Conservation (phyloP, 1,140 invertebrate genomes). For the Caenorhabditis tropicalis region DNA sequence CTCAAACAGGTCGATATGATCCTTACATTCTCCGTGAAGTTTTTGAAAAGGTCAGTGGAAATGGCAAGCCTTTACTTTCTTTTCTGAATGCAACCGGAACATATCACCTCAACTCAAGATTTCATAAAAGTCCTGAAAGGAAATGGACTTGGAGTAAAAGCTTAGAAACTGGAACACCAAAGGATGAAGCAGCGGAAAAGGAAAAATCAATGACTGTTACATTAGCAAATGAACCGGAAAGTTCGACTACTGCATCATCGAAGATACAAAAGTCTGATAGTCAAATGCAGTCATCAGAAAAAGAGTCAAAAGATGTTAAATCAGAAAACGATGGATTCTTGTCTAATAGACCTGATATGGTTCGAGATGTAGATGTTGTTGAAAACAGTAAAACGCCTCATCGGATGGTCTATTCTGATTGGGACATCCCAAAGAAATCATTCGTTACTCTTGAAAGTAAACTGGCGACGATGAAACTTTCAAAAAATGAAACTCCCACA, state of each 20-base stretch:
- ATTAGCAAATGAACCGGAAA: too few species aligned
- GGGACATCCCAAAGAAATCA: background rate
- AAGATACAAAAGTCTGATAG: too few species aligned
- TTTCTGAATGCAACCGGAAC: background rate
- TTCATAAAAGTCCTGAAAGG: background rate
- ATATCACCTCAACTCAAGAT: background rate
- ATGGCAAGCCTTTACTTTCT: background rate
- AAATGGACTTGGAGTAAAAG: too few species aligned
- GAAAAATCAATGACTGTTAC: too few species aligned
- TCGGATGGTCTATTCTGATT: background rate
- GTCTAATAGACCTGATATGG: background rate
- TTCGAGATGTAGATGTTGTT: background rate
- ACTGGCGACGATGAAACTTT: too few species aligned
- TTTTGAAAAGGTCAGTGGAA: background rate
- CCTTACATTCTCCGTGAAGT: background rate
- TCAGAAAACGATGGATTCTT: background rate
- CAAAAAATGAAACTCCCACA: too few species aligned
- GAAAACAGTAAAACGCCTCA: background rate
- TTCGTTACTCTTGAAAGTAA: too few species aligned
- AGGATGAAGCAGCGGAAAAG: too few species aligned
- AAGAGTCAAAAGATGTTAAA: background rate
- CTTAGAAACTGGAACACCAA: too few species aligned
- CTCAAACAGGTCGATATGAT: background rate
- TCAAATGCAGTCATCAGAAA: too few species aligned
- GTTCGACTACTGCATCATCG: too few species aligned